Evolutionary conservation across 2,888 invertebrate species (phyloP).

Genomic region (Thumatha senex): DNA sequence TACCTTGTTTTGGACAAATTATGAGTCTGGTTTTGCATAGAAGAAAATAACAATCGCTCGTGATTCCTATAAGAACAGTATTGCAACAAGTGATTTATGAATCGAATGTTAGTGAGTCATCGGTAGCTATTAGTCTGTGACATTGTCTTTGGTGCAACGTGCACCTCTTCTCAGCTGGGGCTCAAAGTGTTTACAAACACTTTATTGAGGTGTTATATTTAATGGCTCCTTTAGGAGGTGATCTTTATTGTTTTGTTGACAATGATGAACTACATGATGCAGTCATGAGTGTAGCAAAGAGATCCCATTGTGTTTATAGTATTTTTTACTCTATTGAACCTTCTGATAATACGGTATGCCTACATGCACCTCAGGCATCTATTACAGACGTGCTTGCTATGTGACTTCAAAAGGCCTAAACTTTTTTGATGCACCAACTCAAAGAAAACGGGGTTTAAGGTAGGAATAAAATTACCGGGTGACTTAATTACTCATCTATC

Average conservation of each 20-base stretch:
- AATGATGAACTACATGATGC: slow-evolving; percentile 59
- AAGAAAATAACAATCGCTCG: slow-evolving; percentile 66
- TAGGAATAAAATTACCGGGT: too few species aligned
- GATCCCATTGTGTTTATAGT: not conserved
- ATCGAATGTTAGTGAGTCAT: slow-evolving; percentile 72
- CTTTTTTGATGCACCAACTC: too few species aligned
- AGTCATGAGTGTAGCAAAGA: slow-evolving; percentile 36
- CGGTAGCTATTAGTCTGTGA: slow-evolving; percentile 66
- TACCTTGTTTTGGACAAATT: slow-evolving; percentile 79
- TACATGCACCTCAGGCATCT: too few species aligned
- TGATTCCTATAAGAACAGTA: slow-evolving; percentile 73
- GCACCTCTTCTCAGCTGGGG: slow-evolving; percentile 67
- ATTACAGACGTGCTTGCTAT: too few species aligned
- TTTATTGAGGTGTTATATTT: slow-evolving; percentile 79
- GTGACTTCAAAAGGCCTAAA: too few species aligned
- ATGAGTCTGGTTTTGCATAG: slow-evolving; percentile 81
- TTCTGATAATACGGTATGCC: too few species aligned
- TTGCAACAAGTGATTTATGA: slow-evolving; percentile 74
- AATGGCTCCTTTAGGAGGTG: slow-evolving; percentile 77
- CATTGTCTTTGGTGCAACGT: slow-evolving; percentile 68
- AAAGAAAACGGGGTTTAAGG: too few species aligned
- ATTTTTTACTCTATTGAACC: not conserved
- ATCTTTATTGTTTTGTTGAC: slow-evolving; percentile 62
- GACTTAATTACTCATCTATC: too few species aligned
- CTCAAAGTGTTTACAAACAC: slow-evolving; percentile 82